Conservation (phyloP, 2,113 vertebrate species). For the Barnardius zonarius region DNA sequence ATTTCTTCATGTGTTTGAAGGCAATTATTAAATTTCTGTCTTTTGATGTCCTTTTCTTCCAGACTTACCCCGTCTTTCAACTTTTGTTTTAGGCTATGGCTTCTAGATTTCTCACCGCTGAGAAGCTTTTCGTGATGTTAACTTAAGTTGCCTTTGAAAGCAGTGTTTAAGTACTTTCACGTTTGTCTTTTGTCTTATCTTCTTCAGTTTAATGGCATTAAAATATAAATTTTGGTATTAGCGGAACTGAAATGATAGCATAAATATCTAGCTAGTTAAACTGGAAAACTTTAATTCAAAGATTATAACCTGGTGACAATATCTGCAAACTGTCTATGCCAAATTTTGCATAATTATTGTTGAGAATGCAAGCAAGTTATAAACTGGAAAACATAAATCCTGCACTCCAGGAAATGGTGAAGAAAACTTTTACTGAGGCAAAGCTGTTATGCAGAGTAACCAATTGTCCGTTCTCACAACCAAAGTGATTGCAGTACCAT, state of each 20-base stretch:
- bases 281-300: not conserved
- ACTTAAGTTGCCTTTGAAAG: not conserved
- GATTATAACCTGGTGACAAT: not conserved
- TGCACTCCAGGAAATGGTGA: not conserved
- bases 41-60: not conserved
- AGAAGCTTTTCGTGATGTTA: not conserved
- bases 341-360: not conserved
- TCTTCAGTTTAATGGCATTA: not conserved
- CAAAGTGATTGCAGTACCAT: not conserved
- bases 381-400: not conserved
- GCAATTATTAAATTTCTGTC: not conserved
- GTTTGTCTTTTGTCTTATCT: not conserved
- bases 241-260: not conserved
- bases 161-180: not conserved
- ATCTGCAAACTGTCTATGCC: not conserved
- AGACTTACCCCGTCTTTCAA: not conserved
- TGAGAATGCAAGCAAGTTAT: not conserved
- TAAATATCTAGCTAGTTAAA: not conserved
- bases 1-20: not conserved
- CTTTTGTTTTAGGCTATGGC: not conserved
- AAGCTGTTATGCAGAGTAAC: not conserved
- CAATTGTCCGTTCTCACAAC: not conserved
- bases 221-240: not conserved
- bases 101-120: not conserved
- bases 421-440: not conserved